phyloP scores from a whole-genome alignment of 2,113 vertebrate genomes.

The Alces alces region DNA sequence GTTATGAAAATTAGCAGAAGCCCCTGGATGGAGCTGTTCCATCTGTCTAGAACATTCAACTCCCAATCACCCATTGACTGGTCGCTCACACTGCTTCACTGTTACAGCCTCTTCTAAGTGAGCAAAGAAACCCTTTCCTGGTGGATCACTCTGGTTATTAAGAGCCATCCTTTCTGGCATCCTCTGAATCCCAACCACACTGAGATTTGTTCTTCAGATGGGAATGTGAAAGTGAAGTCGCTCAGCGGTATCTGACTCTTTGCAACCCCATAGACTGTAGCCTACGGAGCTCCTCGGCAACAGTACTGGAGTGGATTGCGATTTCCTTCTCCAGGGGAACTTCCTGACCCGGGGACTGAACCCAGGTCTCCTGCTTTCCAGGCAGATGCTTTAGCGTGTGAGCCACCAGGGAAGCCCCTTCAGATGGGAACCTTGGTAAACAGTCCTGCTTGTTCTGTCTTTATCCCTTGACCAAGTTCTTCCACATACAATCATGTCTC shows the following conservation, averaged over 20 bases:
- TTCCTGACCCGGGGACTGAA: not conserved
- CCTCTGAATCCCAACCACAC: not conserved
- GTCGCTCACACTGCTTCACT: not conserved
- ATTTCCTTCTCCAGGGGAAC: not conserved
- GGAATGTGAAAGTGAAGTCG: not conserved
- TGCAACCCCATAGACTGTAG: not conserved
- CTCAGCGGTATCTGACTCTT: not conserved
- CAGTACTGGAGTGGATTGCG: not conserved
- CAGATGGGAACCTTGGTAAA: not conserved
- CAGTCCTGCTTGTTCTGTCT: not conserved
- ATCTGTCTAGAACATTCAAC: not conserved
- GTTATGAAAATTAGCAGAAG: constrained; percentile 10
- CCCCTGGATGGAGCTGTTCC: not conserved
- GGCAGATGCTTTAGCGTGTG: not conserved
- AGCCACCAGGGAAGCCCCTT: not conserved
- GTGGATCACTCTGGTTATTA: not conserved
- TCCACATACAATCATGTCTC: not conserved
- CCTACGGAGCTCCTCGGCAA: not conserved
- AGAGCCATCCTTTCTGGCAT: not conserved
- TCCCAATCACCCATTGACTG: not conserved
- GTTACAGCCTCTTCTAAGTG: not conserved
- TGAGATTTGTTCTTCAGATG: not conserved
- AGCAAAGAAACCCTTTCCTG: not conserved
- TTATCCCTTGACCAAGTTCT: constrained; percentile 41
- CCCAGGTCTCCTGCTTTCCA: not conserved